Conservation (phyloP, 2,888 invertebrate genomes). For the Mesorhabditis spiculigera region DNA sequence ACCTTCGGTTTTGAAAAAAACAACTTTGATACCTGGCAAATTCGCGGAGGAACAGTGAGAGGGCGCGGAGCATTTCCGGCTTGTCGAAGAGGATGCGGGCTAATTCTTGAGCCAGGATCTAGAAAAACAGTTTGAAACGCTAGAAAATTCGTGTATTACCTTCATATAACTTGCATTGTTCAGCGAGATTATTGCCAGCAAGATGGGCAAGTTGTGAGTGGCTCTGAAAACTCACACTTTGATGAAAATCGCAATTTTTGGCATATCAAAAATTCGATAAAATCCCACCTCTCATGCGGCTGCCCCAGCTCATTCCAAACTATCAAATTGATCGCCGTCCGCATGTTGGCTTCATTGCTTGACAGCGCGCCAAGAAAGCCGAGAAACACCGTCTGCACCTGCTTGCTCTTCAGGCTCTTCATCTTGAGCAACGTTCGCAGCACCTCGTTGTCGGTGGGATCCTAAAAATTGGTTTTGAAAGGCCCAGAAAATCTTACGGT, state of each 20-base stretch:
- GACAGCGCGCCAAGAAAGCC: no score
- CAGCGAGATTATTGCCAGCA: neutral
- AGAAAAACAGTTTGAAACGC: neutral
- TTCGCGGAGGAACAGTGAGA: neutral
- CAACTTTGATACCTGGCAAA: neutral
- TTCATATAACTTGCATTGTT: neutral
- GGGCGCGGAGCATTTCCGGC: neutral
- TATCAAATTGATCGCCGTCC: no score
- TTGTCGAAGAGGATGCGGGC: neutral
- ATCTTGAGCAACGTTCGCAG: slow-evolving; percentile 81
- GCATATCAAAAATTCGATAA: no score
- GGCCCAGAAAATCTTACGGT: slow-evolving; percentile 58
- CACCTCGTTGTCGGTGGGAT: slow-evolving; percentile 71
- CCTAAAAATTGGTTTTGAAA: neutral
- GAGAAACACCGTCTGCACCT: slow-evolving; percentile 59
- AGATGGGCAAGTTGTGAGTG: neutral
- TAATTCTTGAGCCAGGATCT: neutral
- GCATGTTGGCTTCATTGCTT: no score
- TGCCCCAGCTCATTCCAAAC: no score
- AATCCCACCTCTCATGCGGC: no score
- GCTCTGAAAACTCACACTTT: neutral
- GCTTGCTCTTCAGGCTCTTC: slow-evolving; percentile 82
- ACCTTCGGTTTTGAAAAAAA: neutral
- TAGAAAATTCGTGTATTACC: neutral
- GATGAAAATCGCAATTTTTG: no score